Evolutionary conservation across 2,113 vertebrate genomes (phyloP).

Genomic region (Galemys pyrenaicus): DNA sequence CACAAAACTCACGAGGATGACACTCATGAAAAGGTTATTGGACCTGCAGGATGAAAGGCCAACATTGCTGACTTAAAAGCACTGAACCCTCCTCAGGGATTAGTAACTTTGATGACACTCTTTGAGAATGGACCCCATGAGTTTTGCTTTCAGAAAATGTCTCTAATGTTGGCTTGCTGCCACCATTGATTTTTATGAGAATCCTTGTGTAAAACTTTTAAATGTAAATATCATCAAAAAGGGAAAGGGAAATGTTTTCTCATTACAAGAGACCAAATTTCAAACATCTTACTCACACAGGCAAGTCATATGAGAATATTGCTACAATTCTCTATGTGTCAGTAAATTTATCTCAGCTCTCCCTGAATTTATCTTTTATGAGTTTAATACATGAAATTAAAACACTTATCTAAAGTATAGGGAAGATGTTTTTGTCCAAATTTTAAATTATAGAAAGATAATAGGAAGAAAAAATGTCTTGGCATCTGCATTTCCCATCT

Average conservation of each 20-base stretch:
- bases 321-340: not conserved
- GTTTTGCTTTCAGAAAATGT: conserved; percentile 24
- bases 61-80: not conserved
- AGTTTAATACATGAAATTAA: not conserved
- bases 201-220: not conserved
- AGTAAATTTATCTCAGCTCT: not conserved
- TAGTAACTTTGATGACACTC: not conserved
- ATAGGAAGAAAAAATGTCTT: not conserved
- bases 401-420: not conserved
- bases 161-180: not conserved
- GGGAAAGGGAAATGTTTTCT: not conserved
- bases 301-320: not conserved
- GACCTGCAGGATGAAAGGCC: not conserved
- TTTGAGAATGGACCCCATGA: not conserved
- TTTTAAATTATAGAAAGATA: conserved; percentile 7
- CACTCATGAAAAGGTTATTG: not conserved
- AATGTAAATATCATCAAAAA: not conserved
- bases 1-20: not conserved
- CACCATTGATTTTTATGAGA: conserved; percentile 5
- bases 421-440: conserved; percentile 3
- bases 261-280: not conserved
- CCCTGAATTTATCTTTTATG: not conserved
- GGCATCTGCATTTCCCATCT: not conserved
- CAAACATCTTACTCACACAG: not conserved
- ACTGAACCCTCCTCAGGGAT: not conserved